A percentile compares a stretch with the other conserved stretches of the same genome.
These are phyloP conservation scores for Diaperis boleti DNA, from an alignment of 2,888 invertebrate species.

Conservation along the genomic window DNA sequence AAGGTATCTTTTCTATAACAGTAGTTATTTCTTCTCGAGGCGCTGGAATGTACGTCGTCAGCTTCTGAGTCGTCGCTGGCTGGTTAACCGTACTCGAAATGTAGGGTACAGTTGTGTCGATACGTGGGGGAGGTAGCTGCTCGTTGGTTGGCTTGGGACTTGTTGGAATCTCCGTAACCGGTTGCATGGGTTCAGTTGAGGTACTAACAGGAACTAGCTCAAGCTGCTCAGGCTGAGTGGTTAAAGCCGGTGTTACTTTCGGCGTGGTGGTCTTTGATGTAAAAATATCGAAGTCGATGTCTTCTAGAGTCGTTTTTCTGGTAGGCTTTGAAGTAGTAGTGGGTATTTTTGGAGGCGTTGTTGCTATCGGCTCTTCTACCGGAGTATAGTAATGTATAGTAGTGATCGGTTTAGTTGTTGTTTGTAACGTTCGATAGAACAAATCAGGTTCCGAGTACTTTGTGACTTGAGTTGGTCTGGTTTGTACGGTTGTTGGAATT, in stretches of 20 bases:
- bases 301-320: constrained; percentile 3
- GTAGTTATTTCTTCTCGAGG: neutral
- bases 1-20: constrained; percentile 12
- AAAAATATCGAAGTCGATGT: constrained; percentile 8
- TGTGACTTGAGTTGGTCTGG: constrained; percentile 14
- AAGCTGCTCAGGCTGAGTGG: constrained; percentile 20
- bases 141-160: constrained; percentile 57
- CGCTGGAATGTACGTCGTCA: neutral
- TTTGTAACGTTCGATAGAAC: constrained; percentile 9
- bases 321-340: constrained; percentile 8
- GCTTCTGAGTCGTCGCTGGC: neutral
- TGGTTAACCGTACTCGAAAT: constrained; percentile 29
- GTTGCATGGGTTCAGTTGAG: constrained; percentile 43
- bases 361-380: constrained; percentile 47
- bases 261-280: neutral
- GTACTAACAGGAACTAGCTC: constrained; percentile 15
- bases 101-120: constrained; percentile 51
- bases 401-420: constrained; percentile 23
- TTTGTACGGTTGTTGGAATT: constrained; percentile 8
- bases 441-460: constrained; percentile 6
- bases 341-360: constrained; percentile 38
- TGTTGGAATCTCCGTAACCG: constrained; percentile 43
- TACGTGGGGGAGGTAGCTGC: constrained; percentile 61
- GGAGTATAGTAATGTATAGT: no score
- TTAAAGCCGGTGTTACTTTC: constrained; percentile 17